Conservation (phyloP, 2,888 invertebrate genomes). For the Lagria hirta region DNA sequence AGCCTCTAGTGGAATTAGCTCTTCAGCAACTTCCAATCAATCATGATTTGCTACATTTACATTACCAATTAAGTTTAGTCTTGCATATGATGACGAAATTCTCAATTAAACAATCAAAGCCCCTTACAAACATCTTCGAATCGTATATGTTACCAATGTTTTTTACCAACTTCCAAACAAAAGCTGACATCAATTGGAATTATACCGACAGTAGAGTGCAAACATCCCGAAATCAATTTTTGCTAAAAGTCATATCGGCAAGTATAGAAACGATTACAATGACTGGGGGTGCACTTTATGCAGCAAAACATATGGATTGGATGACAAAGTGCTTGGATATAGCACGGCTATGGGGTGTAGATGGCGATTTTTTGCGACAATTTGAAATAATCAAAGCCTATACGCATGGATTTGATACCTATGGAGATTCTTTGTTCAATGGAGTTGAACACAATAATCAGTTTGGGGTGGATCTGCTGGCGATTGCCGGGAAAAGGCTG, state of each 20-base stretch:
- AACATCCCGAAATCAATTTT: slow-evolving; percentile 68
- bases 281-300: slow-evolving; percentile 57
- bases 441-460: slow-evolving; percentile 69
- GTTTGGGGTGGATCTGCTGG: slow-evolving; percentile 72
- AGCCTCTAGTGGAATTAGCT: slow-evolving; percentile 76
- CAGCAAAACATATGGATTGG: slow-evolving; percentile 63
- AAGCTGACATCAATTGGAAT: slow-evolving; percentile 59
- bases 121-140: slow-evolving; percentile 76
- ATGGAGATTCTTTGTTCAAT: slow-evolving; percentile 64
- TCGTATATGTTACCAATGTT: slow-evolving; percentile 64
- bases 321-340: slow-evolving; percentile 71
- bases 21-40: slow-evolving; percentile 74
- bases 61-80: slow-evolving; percentile 76
- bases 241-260: slow-evolving; percentile 71
- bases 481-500: slow-evolving; percentile 80
- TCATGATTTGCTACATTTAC: slow-evolving; percentile 74
- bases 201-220: slow-evolving; percentile 70
- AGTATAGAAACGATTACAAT: slow-evolving; percentile 73
- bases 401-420: slow-evolving; percentile 63
- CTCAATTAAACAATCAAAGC: slow-evolving; percentile 72
- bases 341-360: slow-evolving; percentile 68
- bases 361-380: slow-evolving; percentile 71
- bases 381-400: slow-evolving; percentile 71
- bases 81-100: slow-evolving; percentile 80
- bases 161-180: slow-evolving; percentile 54